A percentile compares a stretch with the other conserved stretches of the same genome.
Evolutionary conservation across 2,113 vertebrate species (phyloP).

Genomic region (Eptesicus fuscus): DNA sequence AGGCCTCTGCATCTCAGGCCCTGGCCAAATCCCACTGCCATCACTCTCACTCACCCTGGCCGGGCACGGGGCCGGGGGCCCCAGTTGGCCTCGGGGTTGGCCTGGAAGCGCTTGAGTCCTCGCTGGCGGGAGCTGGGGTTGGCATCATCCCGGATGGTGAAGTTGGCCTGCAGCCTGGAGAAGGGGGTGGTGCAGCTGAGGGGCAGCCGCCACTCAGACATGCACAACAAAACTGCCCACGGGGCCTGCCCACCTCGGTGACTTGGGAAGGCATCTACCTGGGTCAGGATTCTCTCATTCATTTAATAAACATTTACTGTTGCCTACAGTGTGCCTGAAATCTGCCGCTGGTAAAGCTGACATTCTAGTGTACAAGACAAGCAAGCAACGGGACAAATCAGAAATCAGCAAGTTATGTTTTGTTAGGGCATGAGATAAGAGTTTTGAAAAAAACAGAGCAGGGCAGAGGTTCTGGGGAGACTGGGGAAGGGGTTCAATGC

Average conservation of each 20-base stretch:
- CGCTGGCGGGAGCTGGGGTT: conserved; percentile 92
- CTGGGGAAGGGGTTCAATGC: too few species aligned
- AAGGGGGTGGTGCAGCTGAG: not conserved
- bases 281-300: not conserved
- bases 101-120: conserved; percentile 91
- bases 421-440: too few species aligned
- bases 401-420: not conserved
- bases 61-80: conserved; percentile 92
- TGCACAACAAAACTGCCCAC: not conserved
- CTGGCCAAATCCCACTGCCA: not conserved
- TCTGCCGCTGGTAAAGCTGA: not conserved
- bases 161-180: conserved; percentile 87
- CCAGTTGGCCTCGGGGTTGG: conserved; percentile 94
- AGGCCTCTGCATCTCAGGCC: not conserved
- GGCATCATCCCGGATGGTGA: conserved; percentile 89
- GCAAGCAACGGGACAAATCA: not conserved
- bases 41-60: conserved; percentile 79
- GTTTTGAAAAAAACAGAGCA: not conserved
- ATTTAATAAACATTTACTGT: not conserved
- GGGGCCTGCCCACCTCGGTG: not conserved
- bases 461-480: not conserved
- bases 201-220: not conserved
- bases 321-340: not conserved
- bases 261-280: too few species aligned
- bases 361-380: not conserved